Percentiles rank a stretch among this genome's conserved stretches.
Evolutionary conservation across 1,140 invertebrate species (phyloP).

Genomic region (Heterodera carotae): DNA sequence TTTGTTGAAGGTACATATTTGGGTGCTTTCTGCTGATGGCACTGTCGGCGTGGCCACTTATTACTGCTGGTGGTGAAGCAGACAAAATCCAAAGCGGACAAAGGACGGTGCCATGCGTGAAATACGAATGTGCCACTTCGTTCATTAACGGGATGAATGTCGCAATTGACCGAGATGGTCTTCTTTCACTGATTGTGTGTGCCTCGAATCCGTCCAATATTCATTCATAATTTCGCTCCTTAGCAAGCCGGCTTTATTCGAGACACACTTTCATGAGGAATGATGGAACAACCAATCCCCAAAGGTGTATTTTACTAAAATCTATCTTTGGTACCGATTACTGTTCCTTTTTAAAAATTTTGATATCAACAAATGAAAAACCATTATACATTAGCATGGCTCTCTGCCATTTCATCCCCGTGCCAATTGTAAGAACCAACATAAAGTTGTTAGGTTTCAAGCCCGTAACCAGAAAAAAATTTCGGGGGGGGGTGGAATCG

Average conservation of each 20-base stretch:
- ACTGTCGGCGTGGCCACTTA: not conserved
- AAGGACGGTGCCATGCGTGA: not conserved
- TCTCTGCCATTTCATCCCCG: no score
- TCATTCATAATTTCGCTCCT: not conserved
- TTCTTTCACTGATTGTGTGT: conserved; percentile 5
- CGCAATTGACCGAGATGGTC: not conserved
- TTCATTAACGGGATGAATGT: not conserved
- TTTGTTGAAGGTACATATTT: no score
- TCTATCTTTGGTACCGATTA: no score
- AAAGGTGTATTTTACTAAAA: no score
- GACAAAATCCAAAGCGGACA: not conserved
- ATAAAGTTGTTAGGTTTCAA: no score
- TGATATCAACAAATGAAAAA: no score
- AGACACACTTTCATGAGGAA: conserved; percentile 37
- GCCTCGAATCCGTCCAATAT: not conserved
- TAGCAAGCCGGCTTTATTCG: conserved; percentile 36
- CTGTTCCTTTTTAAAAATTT: no score
- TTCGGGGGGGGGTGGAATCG: no score
- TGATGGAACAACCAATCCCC: no score
- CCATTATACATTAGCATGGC: no score
- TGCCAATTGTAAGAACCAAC: no score
- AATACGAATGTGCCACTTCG: conserved; percentile 10
- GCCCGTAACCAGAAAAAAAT: no score
- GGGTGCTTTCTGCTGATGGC: not conserved
- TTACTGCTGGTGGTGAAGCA: not conserved